phyloP scores from a whole-genome alignment of 2,113 vertebrate genomes.

The Mixornis gularis region DNA sequence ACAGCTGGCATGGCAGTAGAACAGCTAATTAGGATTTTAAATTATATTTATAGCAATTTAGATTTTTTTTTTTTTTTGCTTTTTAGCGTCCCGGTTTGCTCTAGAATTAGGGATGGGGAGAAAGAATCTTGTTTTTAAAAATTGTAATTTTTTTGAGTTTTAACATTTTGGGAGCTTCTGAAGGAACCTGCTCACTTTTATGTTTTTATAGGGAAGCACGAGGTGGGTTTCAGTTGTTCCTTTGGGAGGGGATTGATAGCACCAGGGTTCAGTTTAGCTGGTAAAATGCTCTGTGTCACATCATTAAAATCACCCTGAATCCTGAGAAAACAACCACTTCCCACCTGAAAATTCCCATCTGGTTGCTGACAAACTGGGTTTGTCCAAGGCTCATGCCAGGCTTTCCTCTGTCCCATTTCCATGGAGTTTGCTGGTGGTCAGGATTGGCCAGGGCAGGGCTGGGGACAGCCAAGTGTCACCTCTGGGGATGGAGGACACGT shows the following conservation, averaged over 20 bases:
- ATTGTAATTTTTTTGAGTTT: background rate
- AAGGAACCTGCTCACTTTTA: background rate
- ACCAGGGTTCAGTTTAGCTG: background rate
- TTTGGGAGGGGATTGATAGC: background rate
- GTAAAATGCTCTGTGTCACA: background rate
- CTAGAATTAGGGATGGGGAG: background rate
- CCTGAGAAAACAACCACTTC: background rate
- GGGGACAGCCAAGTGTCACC: background rate
- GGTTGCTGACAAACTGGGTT: background rate
- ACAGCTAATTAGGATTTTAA: conserved; percentile 7
- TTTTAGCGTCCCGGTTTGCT: background rate
- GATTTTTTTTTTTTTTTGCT: background rate
- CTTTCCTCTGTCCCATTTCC: background rate
- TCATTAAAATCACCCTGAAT: background rate
- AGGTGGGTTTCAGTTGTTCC: background rate
- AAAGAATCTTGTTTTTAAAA: background rate
- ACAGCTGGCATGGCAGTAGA: background rate
- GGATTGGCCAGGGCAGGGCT: background rate
- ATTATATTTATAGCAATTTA: background rate
- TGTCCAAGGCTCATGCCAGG: background rate
- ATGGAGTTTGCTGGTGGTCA: background rate
- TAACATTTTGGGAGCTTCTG: background rate
- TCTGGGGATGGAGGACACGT: background rate
- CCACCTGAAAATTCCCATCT: background rate
- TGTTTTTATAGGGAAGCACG: background rate